Base-by-base conservation (phyloP, 2,113 vertebrate species). In the Ranitomeya imitator region DNA sequence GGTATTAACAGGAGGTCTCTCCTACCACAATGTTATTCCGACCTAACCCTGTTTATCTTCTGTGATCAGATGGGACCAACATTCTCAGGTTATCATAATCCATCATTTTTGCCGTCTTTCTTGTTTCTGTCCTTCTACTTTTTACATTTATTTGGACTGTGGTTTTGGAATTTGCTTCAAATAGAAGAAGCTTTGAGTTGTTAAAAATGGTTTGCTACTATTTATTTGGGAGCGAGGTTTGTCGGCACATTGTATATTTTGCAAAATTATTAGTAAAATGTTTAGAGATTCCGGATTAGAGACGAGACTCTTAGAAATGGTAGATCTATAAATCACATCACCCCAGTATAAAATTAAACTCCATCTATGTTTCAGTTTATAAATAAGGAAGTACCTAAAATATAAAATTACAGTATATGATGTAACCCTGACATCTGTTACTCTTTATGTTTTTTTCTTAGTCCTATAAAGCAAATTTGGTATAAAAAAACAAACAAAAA, bases 1-100 rank as follows among this genome's bases (percentile, higher is more conserved):
- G 82, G 82, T 65, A 83, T 83, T 54, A 84, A 16, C 63, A 71
- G n/a, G 63, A 15, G 45, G 63, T 71, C 63, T 84, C 45, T 31
- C 45, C 45, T 84, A 55, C 82, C 51, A 71, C 63, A 84, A 71
- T 84, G 67, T 84, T 84, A 55, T 71, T 71, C 82, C 65, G 15
- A 71, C 65, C 45, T 84, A 84, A 84, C 82, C 82, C 8, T 71
- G 63, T 84, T 84, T 84, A 84, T 83, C 81, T 83, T 83, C 61
- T 69, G n/a, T 18, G 61, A 83, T 84, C 82, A 71, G 82, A 84
- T 71, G 82, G 65, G 82, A 84, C 71, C 82, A 21, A 52, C 51
- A 71, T 67, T 71, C 63, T 84, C 51, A 31, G 82, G 82, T 71
- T 84, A 71, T 84, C 45, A 84, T 84, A 84, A 84, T 71, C 82